Evolutionary conservation across 2,888 invertebrate genomes (phyloP), one percentile per base, ranked within the genome.

Genomic region (Leptogaster cylindrica): DNA sequence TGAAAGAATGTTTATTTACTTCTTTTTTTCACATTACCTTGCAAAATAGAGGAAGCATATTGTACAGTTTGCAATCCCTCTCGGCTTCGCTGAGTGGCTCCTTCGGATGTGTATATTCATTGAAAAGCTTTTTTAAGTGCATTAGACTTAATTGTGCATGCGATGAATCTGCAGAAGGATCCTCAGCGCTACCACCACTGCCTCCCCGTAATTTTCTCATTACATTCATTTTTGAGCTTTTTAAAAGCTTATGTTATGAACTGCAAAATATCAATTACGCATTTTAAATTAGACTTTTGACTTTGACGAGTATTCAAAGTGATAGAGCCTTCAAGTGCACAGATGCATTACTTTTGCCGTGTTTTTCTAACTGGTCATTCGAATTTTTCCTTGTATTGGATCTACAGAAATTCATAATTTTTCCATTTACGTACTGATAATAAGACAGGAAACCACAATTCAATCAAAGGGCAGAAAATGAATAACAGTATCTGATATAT

Each of bases 21-120:
- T n/a, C n/a, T 2, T 10, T 31, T 31, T 8, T 31, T 7, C 10
- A 31, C 1, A 46, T 23, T 84, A 95, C 96, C 88, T 97, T 97
- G 84, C 96, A 97, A 83, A 98, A 98, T 36, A 98, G 84, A 65
- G 98, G 98, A 78, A 99, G 84, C 95, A 99, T 96, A 80, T 95
- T 95, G 82, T 97, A 97, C 10, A 98, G 85, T 81, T 95, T 95
- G 77, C 92, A 92, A 82, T 97, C 96, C 76, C 90, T 88, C 79
- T 95, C 94, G 65, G 86, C 84, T 71, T 93, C 93, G 41, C 87
- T 86, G 10, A 93, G 84, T 2, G 90, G 88, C 74, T 93, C 90
- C 33, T 91, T 84, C 36, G 95, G 93, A 82, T 97, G 95, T 31
- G 92, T 90, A 77, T 95, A 96, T 80, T 97, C 97, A 61, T 92